These are phyloP conservation scores for Apostichopus japonicus DNA, from an alignment of 35 echinoderm and acorn worm genomes.

Conservation along the genomic window DNA sequence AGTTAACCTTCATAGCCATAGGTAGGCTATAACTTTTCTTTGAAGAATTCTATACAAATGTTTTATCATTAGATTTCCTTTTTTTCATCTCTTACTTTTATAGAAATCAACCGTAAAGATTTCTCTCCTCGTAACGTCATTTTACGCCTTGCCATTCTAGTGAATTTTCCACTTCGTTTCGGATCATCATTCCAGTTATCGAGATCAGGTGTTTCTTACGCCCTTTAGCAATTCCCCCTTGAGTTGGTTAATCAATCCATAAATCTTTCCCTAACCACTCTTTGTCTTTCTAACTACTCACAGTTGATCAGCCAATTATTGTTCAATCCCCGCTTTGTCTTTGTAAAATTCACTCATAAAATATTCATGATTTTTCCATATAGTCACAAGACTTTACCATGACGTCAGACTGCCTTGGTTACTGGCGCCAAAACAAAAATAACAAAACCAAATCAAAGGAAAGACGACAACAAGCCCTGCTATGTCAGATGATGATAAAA, in stretches of 20 bases:
- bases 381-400: not conserved
- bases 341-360: not conserved
- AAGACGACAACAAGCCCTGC: too few relatives aligned
- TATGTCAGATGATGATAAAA: not conserved
- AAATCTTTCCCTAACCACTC: not conserved
- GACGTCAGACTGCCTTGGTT: not conserved
- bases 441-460: not conserved
- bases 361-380: conserved; percentile 1
- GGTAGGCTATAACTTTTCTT: not conserved
- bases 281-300: not conserved
- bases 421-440: not conserved
- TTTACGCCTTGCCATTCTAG: not conserved
- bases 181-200: not conserved
- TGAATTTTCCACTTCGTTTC: not conserved
- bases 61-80: not conserved
- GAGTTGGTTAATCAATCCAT: not conserved
- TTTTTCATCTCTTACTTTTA: not conserved
- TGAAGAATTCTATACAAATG: not conserved
- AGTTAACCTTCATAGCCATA: not conserved
- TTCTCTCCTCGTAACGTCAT: not conserved
- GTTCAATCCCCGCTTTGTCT: not conserved
- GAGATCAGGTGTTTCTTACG: conserved; percentile 16
- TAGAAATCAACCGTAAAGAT: not conserved
- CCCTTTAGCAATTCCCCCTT: not conserved
- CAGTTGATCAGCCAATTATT: conserved; percentile 1